A percentile compares a stretch with the other conserved stretches of the same genome.
phyloP scores from a whole-genome alignment of 2,797 vertebrate species.

The Squalus acanthias region DNA sequence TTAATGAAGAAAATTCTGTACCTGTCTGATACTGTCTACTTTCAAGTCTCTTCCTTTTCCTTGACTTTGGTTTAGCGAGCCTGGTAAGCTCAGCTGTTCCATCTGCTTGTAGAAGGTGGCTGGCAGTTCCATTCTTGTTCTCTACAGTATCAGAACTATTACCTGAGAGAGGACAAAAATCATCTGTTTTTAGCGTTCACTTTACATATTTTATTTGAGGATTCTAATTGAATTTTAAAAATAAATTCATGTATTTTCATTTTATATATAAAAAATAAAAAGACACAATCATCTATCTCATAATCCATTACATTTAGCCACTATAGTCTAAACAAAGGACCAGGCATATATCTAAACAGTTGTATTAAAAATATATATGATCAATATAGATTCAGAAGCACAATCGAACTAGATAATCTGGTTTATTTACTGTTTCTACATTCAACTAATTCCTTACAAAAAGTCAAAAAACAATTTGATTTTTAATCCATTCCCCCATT shows the following conservation, averaged over 20 bases:
- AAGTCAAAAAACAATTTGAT: neutral
- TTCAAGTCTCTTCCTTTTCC: constrained; percentile 83
- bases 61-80: constrained; percentile 81
- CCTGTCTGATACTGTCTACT: constrained; percentile 96
- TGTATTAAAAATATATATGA: neutral
- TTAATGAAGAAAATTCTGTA: constrained; percentile 47
- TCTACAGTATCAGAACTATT: constrained; percentile 79
- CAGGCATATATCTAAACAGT: neutral
- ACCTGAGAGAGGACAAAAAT: constrained; percentile 48
- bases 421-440: neutral
- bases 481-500: neutral
- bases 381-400: neutral
- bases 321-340: neutral
- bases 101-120: constrained; percentile 91
- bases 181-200: neutral
- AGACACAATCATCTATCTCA: neutral
- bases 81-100: constrained; percentile 75
- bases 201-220: neutral
- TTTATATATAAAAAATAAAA: neutral
- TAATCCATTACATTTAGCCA: neutral
- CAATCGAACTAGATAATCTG: neutral
- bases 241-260: neutral
- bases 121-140: constrained; percentile 89
- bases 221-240: neutral
- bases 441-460: neutral